Conservation (phyloP, 2,888 invertebrate genomes). For the Hyalella azteca region DNA sequence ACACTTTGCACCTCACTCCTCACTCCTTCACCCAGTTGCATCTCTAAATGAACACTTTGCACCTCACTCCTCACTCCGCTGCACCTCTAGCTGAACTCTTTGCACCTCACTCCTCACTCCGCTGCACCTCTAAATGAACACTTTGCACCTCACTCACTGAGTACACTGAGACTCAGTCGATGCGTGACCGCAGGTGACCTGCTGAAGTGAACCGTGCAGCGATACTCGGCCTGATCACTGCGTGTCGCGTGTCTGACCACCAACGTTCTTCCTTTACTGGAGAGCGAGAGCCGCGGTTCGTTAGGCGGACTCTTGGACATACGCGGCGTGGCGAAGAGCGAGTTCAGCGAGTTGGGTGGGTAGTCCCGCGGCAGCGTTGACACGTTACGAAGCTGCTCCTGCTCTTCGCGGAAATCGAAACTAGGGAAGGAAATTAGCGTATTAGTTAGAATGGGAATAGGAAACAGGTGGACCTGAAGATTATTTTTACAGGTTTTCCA, state of each 20-base stretch:
- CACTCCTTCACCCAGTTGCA: background rate
- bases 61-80: too few species aligned
- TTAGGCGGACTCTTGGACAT: background rate
- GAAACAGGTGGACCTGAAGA: background rate
- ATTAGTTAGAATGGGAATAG: background rate
- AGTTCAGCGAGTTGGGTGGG: background rate
- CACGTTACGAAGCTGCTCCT: background rate
- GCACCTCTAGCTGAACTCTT: background rate
- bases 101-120: background rate
- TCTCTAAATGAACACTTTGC: too few species aligned
- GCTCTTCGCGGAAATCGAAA: slow-evolving; percentile 11
- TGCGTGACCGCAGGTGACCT: slow-evolving; percentile 33
- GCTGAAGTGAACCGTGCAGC: slow-evolving; percentile 52
- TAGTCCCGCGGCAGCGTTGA: slow-evolving; percentile 2
- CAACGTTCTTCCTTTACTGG: slow-evolving; percentile 39
- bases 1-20: background rate
- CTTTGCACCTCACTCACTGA: background rate
- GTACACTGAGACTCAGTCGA: slow-evolving; percentile 21
- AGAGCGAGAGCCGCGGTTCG: slow-evolving; percentile 20
- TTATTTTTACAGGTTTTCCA: too few species aligned
- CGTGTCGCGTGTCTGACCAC: slow-evolving; percentile 34
- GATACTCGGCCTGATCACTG: slow-evolving; percentile 48
- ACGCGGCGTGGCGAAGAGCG: background rate
- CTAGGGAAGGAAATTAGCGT: background rate
- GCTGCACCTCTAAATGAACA: background rate